Conservation (phyloP, 1,140 invertebrate species). For the Drosophila varians region DNA sequence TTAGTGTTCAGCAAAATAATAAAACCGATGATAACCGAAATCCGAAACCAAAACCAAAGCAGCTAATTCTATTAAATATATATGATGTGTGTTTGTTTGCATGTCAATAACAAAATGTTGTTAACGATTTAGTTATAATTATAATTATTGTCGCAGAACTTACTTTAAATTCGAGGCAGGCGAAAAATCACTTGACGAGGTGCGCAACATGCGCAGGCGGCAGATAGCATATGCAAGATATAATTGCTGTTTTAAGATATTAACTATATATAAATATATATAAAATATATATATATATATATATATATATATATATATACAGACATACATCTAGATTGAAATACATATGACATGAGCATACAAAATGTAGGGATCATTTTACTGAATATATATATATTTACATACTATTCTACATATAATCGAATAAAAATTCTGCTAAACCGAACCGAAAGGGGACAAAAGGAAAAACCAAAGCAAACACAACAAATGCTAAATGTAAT, state of each 20-base stretch:
- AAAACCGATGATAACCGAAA: neutral
- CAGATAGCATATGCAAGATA: constrained; percentile 42
- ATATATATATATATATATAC: constrained; percentile 56
- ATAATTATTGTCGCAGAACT: constrained; percentile 76
- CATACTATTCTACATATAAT: constrained; percentile 69
- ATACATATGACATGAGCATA: constrained; percentile 77
- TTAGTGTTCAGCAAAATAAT: constrained; percentile 69
- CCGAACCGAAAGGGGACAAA: constrained; percentile 32
- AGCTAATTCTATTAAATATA: constrained; percentile 48
- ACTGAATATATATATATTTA: constrained; percentile 66
- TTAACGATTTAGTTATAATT: constrained; percentile 63
- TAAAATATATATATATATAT: constrained; percentile 56
- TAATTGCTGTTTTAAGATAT: constrained; percentile 69
- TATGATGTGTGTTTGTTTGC: constrained; percentile 67
- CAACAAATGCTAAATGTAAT: constrained; percentile 67
- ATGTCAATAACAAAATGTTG: constrained; percentile 60
- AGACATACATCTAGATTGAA: constrained; percentile 70
- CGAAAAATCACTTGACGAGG: constrained; percentile 13
- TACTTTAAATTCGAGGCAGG: constrained; percentile 73
- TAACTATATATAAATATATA: constrained; percentile 73
- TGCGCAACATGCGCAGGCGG: constrained; percentile 20
- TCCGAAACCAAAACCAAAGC: constrained; percentile 11
- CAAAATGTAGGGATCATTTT: constrained; percentile 83
- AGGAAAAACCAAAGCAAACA: constrained; percentile 24
- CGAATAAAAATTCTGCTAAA: constrained; percentile 59